Conservation (phyloP, 2,888 invertebrate genomes). For the Lycocerus yunnanus region DNA sequence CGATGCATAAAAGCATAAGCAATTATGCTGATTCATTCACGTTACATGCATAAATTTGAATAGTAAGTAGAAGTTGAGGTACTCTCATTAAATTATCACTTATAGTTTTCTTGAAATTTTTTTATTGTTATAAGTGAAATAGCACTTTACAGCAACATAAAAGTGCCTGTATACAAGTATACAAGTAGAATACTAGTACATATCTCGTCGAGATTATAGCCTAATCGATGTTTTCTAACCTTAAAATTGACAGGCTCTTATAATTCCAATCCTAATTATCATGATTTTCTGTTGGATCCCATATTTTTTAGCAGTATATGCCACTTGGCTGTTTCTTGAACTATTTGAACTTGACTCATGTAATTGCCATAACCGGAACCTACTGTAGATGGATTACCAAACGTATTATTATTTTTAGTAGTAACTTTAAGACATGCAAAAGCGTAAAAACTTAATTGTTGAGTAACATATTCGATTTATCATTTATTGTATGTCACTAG, state of each 20-base stretch:
- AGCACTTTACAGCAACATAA: neutral
- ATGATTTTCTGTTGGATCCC: neutral
- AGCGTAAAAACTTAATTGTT: no score
- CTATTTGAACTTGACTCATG: neutral
- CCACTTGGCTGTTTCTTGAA: neutral
- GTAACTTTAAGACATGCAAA: no score
- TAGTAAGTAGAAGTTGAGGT: neutral
- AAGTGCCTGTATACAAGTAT: neutral
- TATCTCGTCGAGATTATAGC: neutral
- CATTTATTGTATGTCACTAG: no score
- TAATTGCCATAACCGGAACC: no score
- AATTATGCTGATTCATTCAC: neutral
- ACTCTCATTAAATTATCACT: neutral
- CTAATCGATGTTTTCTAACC: neutral
- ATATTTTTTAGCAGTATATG: neutral
- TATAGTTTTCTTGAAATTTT: neutral
- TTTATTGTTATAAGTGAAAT: neutral
- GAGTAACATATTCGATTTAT: no score
- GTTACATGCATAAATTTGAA: neutral
- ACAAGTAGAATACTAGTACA: neutral
- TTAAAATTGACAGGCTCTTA: neutral
- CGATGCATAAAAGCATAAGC: neutral
- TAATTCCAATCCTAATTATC: neutral
- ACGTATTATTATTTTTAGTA: no score
- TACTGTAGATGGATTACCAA: no score